Base-by-base conservation (phyloP, 2,797 vertebrate genomes). In the Catharus ustulatus region DNA sequence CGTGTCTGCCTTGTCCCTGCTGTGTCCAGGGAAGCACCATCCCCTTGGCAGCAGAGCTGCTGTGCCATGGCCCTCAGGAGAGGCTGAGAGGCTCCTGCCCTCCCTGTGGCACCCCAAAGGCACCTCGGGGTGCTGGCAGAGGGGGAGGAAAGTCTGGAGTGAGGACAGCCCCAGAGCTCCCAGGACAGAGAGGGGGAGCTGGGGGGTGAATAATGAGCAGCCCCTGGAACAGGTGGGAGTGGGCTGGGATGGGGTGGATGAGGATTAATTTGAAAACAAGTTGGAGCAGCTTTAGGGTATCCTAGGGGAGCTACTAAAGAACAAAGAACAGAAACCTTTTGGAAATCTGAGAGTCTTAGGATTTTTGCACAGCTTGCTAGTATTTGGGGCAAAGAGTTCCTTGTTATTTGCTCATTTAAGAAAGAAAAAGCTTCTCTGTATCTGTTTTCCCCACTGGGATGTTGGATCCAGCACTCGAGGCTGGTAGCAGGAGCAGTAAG, bases 1-100 rank as follows among this genome's bases (percentile, higher is more conserved):
- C 1, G 0, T 6, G 9, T 19, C 22, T 52, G 68, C 2, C 46
- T 48, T 72, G 34, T 45, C 61, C 21, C 74, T 51, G 55, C 45
- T 26, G 5, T 15, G 15, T 40, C 75, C 54, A 36, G 52, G 52
- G 54, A 64, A 75, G 10, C 54, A 24, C 14, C 0, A 0, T 8
- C 34, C 20, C 59, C 55, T 12, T 5, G 3, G 15, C 4, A 12
- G 29, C 5, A 4, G 20, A 75, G 54, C 30, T 67, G 45, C 48
- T 7, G 6, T 62, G 57, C 62, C 4, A 1, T 27, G 68, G 6
- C 26, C 18, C 22, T 16, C 43, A 34, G 46, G 55, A 58, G 51
- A 58, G 59, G 40, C 77, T 66, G 32, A 83, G 43, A 52, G n/a
- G 9, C 20, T 80, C 8, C 61, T 85, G 62, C 32, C 10, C 54